A percentile compares a stretch with the other conserved stretches of the same genome.
phyloP scores from a whole-genome alignment of 2,797 vertebrate genomes.

The Enteromius treurensis region DNA sequence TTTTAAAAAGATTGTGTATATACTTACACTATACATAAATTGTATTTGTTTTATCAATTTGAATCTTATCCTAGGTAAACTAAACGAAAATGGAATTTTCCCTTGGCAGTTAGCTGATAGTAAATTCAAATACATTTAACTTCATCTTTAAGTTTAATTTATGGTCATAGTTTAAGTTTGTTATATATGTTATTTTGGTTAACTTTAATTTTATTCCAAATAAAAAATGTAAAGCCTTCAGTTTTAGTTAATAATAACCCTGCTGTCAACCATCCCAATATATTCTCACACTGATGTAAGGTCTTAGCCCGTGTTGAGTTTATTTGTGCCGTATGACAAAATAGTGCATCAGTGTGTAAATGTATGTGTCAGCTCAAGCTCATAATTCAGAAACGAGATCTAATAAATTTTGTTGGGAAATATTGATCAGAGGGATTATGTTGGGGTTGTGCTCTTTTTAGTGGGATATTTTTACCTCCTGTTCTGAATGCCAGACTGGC shows the following conservation, averaged over 20 bases:
- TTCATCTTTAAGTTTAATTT: too few relatives aligned
- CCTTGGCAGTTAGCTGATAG: neutral
- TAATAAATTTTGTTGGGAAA: conserved; percentile 57
- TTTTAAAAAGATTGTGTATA: neutral
- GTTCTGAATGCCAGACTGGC: conserved; percentile 43
- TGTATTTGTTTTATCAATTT: neutral
- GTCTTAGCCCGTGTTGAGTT: conserved; percentile 14
- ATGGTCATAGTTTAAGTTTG: neutral
- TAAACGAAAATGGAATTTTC: too few relatives aligned
- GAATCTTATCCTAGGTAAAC: too few relatives aligned
- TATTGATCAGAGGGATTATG: conserved; percentile 35
- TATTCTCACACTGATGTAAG: neutral
- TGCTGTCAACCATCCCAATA: neutral
- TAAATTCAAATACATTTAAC: neutral
- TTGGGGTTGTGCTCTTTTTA: conserved; percentile 36
- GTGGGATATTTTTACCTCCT: conserved; percentile 54
- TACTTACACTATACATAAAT: neutral
- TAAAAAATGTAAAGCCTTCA: neutral
- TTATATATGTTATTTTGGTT: too few relatives aligned
- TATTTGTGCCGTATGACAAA: conserved; percentile 32
- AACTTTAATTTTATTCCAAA: too few relatives aligned
- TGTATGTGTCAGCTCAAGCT: conserved; percentile 13
- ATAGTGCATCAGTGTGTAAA: conserved; percentile 14
- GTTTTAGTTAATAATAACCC: neutral
- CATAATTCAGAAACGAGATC: conserved; percentile 42